These are phyloP conservation scores for Rhea americana DNA, from an alignment of 2,113 vertebrate genomes.

Conservation along the genomic window DNA sequence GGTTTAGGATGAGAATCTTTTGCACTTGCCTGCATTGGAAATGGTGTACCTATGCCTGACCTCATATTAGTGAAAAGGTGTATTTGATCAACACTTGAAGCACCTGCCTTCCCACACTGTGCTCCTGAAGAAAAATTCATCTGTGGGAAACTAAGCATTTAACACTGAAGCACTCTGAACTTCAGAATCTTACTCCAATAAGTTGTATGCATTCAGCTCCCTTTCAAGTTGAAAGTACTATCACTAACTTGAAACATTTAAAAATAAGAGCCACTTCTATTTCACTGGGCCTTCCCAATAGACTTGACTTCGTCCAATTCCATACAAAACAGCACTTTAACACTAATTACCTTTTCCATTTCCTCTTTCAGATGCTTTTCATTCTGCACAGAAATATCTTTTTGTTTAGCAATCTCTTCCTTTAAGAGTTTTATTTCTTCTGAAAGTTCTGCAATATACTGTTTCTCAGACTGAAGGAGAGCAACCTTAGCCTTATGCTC, in stretches of 20 bases:
- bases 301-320: neutral
- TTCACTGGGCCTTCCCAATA: neutral
- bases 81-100: neutral
- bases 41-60: fast-evolving
- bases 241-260: neutral
- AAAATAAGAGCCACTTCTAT: neutral
- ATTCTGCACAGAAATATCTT: slow-evolving; percentile 59
- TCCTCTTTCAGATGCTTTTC: slow-evolving; percentile 66
- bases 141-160: neutral
- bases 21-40: neutral
- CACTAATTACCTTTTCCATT: slow-evolving; percentile 60
- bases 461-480: slow-evolving; percentile 52
- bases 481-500: slow-evolving; percentile 70
- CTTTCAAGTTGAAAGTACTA: neutral
- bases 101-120: neutral
- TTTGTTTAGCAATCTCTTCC: slow-evolving; percentile 67
- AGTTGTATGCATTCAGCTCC: neutral
- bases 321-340: neutral
- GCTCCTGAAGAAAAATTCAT: neutral
- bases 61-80: neutral
- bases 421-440: slow-evolving; percentile 74
- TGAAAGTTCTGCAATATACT: slow-evolving; percentile 70
- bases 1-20: neutral
- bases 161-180: neutral
- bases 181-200: neutral